Evolutionary conservation across 2,888 invertebrate genomes (phyloP).

Genomic region (Prionchulus punctatus): DNA sequence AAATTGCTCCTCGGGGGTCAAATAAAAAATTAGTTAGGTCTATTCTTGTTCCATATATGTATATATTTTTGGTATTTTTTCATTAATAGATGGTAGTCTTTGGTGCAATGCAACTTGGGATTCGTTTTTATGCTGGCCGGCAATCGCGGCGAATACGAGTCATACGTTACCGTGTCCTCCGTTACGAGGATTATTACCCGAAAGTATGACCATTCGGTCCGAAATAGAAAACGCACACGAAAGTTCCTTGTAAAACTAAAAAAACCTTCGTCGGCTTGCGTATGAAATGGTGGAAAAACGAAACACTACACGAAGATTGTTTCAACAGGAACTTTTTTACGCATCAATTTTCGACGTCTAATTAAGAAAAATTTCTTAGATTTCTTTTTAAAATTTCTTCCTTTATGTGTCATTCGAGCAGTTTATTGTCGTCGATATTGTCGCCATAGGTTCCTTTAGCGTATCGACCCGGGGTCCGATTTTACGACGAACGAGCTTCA

Average conservation of each 20-base stretch:
- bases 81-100: background rate
- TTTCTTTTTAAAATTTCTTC: background rate
- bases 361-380: background rate
- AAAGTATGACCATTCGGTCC: constrained; percentile 42
- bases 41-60: too few relatives aligned
- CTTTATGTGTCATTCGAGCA: background rate
- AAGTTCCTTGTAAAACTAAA: too few relatives aligned
- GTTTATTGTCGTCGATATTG: background rate
- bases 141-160: constrained; percentile 52
- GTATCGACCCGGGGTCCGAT: background rate
- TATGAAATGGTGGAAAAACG: too few relatives aligned
- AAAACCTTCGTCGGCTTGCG: too few relatives aligned
- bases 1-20: too few relatives aligned
- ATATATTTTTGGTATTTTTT: background rate
- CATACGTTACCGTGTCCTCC: constrained; percentile 56
- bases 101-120: constrained; percentile 53
- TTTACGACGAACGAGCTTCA: background rate
- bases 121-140: constrained; percentile 68
- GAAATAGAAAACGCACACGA: too few relatives aligned
- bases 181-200: constrained; percentile 52
- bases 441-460: background rate
- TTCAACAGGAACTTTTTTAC: too few relatives aligned
- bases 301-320: too few relatives aligned
- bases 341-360: too few relatives aligned
- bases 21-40: too few relatives aligned